These are phyloP conservation scores for Agrotis puta DNA, from an alignment of 2,888 invertebrate species.

Conservation along the genomic window DNA sequence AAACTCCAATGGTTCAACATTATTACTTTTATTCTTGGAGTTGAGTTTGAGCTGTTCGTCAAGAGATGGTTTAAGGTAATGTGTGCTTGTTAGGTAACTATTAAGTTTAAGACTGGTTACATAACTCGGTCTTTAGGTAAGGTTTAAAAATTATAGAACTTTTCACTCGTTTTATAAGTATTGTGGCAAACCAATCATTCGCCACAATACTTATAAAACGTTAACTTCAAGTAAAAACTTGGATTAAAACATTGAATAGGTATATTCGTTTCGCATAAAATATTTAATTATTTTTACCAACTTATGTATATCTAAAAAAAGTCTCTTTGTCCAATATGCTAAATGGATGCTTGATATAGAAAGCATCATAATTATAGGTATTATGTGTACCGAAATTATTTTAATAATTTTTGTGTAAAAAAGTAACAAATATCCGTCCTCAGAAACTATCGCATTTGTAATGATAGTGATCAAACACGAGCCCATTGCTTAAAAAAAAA, in stretches of 20 bases:
- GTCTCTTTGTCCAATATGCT: too few species aligned
- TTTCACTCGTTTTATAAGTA: neutral
- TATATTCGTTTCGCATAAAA: neutral
- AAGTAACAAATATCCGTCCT: too few species aligned
- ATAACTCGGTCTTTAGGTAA: neutral
- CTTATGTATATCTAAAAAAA: too few species aligned
- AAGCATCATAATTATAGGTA: too few species aligned
- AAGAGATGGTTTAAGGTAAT: slow-evolving; percentile 36
- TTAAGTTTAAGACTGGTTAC: neutral
- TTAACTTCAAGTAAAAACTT: too few species aligned
- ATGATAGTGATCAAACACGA: too few species aligned
- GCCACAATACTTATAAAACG: too few species aligned
- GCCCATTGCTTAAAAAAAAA: too few species aligned
- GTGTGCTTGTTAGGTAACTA: slow-evolving; percentile 31
- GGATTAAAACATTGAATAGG: too few species aligned
- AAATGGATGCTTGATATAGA: too few species aligned
- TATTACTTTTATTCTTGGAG: slow-evolving; percentile 54
- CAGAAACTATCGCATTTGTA: too few species aligned
- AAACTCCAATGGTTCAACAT: slow-evolving; percentile 45
- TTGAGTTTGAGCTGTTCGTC: slow-evolving; percentile 45
- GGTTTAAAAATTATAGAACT: neutral
- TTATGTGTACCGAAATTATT: too few species aligned
- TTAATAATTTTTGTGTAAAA: neutral
- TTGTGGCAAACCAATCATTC: neutral
- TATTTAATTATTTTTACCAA: neutral